A percentile compares a stretch with the other conserved stretches of the same genome.
These are phyloP conservation scores for Leptinotarsa lineolata DNA, from an alignment of 1,140 invertebrate species.

Conservation along the genomic window DNA sequence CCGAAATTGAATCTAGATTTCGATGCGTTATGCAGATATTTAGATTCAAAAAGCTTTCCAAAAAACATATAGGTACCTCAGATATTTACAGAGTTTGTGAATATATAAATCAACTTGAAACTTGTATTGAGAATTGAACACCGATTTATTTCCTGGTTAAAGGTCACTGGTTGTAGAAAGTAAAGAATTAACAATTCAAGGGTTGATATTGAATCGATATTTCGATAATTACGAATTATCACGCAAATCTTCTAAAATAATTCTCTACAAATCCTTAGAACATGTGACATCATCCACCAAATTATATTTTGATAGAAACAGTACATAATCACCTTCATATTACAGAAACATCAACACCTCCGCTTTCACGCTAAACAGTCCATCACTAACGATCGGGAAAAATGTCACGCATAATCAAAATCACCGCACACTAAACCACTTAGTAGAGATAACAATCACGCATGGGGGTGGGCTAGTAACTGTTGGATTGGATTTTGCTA, in stretches of 20 bases:
- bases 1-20: too few species aligned
- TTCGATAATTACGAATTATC: background rate
- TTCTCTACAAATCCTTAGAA: background rate
- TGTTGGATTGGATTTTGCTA: background rate
- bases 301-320: background rate
- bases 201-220: background rate
- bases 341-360: background rate
- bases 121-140: too few species aligned
- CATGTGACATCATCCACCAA: background rate
- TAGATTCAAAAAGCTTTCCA: too few species aligned
- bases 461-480: background rate
- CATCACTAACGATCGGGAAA: background rate
- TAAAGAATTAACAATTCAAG: too few species aligned
- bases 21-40: too few species aligned
- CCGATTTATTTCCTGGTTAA: too few species aligned
- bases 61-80: too few species aligned
- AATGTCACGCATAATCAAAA: conserved; percentile 16
- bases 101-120: too few species aligned
- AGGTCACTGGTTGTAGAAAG: too few species aligned
- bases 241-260: background rate
- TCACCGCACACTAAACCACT: background rate
- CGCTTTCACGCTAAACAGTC: background rate
- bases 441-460: conserved; percentile 2
- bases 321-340: background rate
- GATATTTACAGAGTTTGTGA: too few species aligned